These are phyloP conservation scores for Canis aureus DNA, from an alignment of 2,113 vertebrate species.

Conservation along the genomic window DNA sequence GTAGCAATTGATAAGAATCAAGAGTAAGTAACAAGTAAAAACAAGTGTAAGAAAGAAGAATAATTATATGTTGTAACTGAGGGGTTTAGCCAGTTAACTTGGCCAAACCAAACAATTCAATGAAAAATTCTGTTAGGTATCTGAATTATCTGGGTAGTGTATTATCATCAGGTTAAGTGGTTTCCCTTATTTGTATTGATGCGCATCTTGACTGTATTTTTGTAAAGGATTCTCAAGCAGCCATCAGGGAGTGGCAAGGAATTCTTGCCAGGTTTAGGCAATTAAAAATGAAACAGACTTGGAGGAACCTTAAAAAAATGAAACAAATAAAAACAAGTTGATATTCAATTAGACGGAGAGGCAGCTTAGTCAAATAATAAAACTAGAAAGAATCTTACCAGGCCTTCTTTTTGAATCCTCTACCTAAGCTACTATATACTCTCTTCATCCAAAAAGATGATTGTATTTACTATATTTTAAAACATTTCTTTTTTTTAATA, in stretches of 20 bases:
- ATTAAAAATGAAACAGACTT: background rate
- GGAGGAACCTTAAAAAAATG: background rate
- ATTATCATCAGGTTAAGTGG: conserved; percentile 51
- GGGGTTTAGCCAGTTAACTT: background rate
- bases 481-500: background rate
- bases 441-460: conserved; percentile 6
- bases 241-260: conserved; percentile 3
- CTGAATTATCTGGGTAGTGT: conserved; percentile 47
- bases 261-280: conserved; percentile 32
- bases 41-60: conserved; percentile 1
- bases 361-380: conserved; percentile 53
- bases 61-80: background rate
- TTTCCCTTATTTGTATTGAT: conserved; percentile 41
- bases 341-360: background rate
- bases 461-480: conserved; percentile 42
- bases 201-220: background rate
- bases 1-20: background rate
- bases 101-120: conserved; percentile 51
- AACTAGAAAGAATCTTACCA: conserved; percentile 20
- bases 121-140: conserved; percentile 13
- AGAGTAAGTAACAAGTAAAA: conserved; percentile 39
- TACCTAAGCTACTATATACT: background rate
- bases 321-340: conserved; percentile 2
- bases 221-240: conserved; percentile 31
- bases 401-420: background rate